Percentiles rank a stretch among this genome's conserved stretches.
Conservation (phyloP, 2,113 vertebrate species). For the Mesoclemmys tuberculata region DNA sequence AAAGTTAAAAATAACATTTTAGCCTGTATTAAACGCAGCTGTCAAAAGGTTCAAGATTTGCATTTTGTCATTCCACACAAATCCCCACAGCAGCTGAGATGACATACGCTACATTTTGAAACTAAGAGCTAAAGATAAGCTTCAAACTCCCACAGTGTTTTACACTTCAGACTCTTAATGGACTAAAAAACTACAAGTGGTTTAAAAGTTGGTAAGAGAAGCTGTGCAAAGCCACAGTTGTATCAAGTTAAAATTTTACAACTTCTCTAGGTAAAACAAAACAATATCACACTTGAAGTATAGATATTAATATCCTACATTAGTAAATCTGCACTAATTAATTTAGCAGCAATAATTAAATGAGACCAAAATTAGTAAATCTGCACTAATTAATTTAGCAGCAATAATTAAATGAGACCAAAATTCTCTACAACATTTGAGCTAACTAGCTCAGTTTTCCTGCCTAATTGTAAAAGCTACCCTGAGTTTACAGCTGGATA, state of each 20-base stretch:
- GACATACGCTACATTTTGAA: slow-evolving; percentile 64
- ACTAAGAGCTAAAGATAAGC: slow-evolving; percentile 40
- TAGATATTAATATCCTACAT: background rate
- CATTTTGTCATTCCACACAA: slow-evolving; percentile 81
- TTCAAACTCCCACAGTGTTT: slow-evolving; percentile 43
- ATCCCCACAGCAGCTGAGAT: slow-evolving; percentile 89
- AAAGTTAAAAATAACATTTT: slow-evolving; percentile 84
- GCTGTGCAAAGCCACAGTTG: background rate
- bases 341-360: too few species aligned
- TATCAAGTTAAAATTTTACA: background rate
- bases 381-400: too few species aligned
- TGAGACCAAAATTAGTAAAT: too few species aligned
- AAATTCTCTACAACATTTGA: background rate
- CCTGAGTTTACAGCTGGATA: background rate
- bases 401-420: background rate
- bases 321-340: background rate
- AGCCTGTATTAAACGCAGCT: slow-evolving; percentile 83
- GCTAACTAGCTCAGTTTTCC: background rate
- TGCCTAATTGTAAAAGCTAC: background rate
- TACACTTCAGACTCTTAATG: background rate
- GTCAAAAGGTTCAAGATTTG: slow-evolving; percentile 79
- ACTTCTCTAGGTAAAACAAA: background rate
- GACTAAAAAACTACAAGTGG: background rate
- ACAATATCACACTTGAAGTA: background rate
- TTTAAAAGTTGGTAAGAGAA: background rate